phyloP scores from a whole-genome alignment of 1,140 invertebrate species.

The Lysiphlebus fabarum region DNA sequence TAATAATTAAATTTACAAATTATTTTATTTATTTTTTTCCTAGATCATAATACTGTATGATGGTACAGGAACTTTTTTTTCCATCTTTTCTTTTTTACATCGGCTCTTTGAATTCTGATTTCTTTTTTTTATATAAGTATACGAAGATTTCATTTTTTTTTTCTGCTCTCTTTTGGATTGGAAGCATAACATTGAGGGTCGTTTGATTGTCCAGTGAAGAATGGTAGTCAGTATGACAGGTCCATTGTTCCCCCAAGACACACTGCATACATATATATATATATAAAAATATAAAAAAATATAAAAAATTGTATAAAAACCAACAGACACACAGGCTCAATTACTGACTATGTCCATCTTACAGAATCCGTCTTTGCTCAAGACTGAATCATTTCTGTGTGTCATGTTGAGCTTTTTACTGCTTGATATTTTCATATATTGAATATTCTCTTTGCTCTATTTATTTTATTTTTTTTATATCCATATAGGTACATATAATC shows the following conservation, averaged over 20 bases:
- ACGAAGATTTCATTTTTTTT: slow-evolving; percentile 2
- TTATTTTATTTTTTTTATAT: too few relatives aligned
- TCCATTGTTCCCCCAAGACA: slow-evolving; percentile 5
- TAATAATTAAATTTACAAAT: too few relatives aligned
- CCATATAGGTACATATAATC: too few relatives aligned
- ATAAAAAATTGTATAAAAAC: too few relatives aligned
- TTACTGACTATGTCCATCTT: slow-evolving; percentile 9
- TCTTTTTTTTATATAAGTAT: background rate
- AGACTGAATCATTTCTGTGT: background rate
- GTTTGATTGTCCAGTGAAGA: slow-evolving; percentile 12
- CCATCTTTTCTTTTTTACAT: too few relatives aligned
- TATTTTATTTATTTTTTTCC: background rate
- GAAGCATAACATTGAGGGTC: background rate
- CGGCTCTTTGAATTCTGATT: too few relatives aligned
- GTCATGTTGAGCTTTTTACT: background rate
- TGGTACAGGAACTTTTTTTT: too few relatives aligned
- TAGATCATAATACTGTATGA: too few relatives aligned
- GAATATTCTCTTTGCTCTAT: background rate
- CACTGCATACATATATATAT: background rate
- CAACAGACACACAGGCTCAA: slow-evolving; percentile 7
- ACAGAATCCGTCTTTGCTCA: background rate
- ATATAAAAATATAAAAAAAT: too few relatives aligned
- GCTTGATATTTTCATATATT: background rate
- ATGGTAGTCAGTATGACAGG: slow-evolving; percentile 14
- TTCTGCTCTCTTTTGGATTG: background rate